Conservation (phyloP, 2,113 vertebrate genomes). For the Dicrurus megarhynchus region DNA sequence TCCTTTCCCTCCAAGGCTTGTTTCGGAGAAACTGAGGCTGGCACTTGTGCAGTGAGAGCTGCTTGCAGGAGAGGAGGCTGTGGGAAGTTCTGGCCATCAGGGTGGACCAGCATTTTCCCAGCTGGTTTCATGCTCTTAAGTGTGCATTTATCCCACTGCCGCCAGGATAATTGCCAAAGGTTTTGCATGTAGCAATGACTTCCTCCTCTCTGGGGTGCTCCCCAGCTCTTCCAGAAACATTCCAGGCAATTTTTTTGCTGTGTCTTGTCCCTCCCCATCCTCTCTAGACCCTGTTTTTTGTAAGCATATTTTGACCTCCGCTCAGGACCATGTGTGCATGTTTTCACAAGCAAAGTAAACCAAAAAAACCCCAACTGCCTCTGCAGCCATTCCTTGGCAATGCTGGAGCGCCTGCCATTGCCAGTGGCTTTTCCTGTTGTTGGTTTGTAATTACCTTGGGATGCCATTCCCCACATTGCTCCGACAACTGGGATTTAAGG, state of each 20-base stretch:
- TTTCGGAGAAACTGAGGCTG: neutral
- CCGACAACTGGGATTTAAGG: neutral
- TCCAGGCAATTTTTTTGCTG: neutral
- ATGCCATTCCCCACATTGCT: neutral
- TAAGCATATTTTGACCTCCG: neutral
- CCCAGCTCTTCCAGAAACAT: neutral
- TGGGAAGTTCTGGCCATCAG: neutral
- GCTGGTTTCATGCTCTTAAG: neutral
- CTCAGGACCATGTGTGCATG: accelerated
- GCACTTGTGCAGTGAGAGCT: neutral
- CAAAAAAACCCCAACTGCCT: neutral
- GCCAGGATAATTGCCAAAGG: neutral
- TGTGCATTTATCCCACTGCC: neutral
- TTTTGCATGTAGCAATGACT: neutral
- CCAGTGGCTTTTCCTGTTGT: conserved; percentile 26
- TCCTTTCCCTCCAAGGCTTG: neutral
- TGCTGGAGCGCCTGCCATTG: neutral
- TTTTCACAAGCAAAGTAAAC: conserved; percentile 5
- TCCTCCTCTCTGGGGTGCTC: neutral
- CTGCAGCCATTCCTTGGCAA: neutral
- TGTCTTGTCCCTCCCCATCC: neutral
- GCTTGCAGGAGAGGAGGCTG: neutral
- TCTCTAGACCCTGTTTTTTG: neutral
- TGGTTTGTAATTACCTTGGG: neutral
- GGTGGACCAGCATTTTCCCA: neutral